Evolutionary conservation across 2,113 vertebrate species (phyloP), one percentile per base, ranked within the genome.

Genomic region (Melanerpes aurifrons): DNA sequence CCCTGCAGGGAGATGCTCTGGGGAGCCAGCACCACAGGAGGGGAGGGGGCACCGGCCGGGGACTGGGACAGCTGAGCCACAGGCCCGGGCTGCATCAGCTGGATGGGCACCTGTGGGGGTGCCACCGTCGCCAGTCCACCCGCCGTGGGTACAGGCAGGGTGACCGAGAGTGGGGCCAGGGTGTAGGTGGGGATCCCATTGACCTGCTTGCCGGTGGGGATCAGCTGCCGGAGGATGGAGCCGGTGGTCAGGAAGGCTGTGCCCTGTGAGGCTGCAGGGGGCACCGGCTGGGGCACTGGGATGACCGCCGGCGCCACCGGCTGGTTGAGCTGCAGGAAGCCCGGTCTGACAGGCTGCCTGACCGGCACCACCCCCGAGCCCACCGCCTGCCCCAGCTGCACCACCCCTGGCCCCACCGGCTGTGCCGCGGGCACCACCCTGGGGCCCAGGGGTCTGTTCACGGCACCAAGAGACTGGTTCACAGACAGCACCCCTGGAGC

Each of bases 161-260:
- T 97, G n/a, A 99, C 97, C 7, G 99, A 98, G 64, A 99, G 95
- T 0, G 99, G 99, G 4, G 99, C 98, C 22, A 99, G 98, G 0
- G 99, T 99, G 91, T 99, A 99, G 0, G 98, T 99, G 11, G 99
- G 99, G 90, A 99, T 98, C n/a, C 99, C 99, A 4, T 99, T 99
- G 40, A 99, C 98, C 80, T 98, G 98, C 76, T 99, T 99, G 40
- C 98, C 99, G 0, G 99, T 99, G 2, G 99, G 99, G 76, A 99
- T 98, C 80, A 99, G 96, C 82, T 99, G 99, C 92, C 98, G 97
- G 15, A 99, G 96, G 47, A 99, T 96, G 43, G 99, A 98, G 80
- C 99, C 98, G 1, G 98, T 97, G 0, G 98, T 98, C 63, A 99
- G 91, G 97, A 99, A 98, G 54, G 99, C 81, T 6, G 98, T 62